Evolutionary conservation across 2,797 vertebrate species (phyloP), one percentile per base, ranked within the genome.

Genomic region (Gadopsis marmoratus): DNA sequence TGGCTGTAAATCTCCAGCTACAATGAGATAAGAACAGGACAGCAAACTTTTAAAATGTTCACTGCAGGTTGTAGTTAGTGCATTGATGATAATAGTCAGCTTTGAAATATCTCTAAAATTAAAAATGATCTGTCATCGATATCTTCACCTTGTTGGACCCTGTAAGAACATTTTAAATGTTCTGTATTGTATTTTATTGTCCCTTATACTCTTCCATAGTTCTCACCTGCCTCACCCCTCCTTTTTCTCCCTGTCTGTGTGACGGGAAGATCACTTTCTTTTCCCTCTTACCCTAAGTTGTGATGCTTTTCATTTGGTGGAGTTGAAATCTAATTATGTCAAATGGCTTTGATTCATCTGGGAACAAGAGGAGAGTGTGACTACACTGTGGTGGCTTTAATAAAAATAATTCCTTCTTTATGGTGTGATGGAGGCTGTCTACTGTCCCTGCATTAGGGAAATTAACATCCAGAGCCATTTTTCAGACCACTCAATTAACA

Each of bases 341-440:
- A 53, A 60, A 69, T 21, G 19, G 43, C 67, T 81, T 56, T 73
- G 85, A 82, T 81, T 84, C 29, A 35, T 72, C 43, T 31, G 53
- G 26, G 65, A 67, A 43, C 0, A 3, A 81, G 73, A 71, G 58
- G 60, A 58, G 55, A 62, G 26, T 4, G 64, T 56, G 53, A 59
- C 74, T 23, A 19, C 69, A 64, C 60, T 2, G 53, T 0, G 23
- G 62, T 37, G 76, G 17, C 70, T 71, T 62, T 76, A 72, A 78
- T 88, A 78, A 83, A 82, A 75, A 55, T 71, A 69, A 89, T 87
- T 84, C 61, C 64, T 68, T 70, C 77, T 84, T 86, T 66, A 84
- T 84, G 6, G 23, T 41, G 67, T 48, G 73, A 78, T 66, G 58
- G 69, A 82, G 82, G 55, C 54, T 5, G 11, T 43, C 67, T 61